Conservation (phyloP, 2,888 invertebrate genomes). For the Apomyelois bistriatella region DNA sequence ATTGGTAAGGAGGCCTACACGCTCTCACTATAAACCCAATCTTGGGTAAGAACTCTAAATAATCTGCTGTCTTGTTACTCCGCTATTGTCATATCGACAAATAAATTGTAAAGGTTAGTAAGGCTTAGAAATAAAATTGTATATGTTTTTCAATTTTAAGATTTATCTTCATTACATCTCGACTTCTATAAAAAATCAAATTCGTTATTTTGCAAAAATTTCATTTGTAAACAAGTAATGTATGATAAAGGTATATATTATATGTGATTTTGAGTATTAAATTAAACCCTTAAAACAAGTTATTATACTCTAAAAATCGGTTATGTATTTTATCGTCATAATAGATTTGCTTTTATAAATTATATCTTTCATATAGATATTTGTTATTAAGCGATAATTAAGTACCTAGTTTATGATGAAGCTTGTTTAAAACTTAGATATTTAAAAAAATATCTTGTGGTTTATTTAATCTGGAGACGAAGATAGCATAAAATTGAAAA, state of each 20-base stretch:
- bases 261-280: too few relatives aligned
- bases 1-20: constrained; percentile 45
- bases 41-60: constrained; percentile 61
- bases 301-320: too few relatives aligned
- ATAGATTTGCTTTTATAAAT: too few relatives aligned
- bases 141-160: constrained; percentile 55
- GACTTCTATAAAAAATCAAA: neutral
- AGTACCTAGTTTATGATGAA: too few relatives aligned
- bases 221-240: too few relatives aligned
- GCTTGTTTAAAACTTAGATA: too few relatives aligned
- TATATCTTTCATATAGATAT: too few relatives aligned
- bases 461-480: neutral
- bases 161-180: neutral
- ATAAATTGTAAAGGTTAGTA: constrained; percentile 66
- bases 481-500: constrained; percentile 46
- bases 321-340: too few relatives aligned
- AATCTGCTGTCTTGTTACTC: constrained; percentile 60
- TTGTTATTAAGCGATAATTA: too few relatives aligned
- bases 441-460: neutral
- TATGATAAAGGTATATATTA: too few relatives aligned
- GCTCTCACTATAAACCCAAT: constrained; percentile 65
- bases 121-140: constrained; percentile 27
- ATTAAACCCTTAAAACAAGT: too few relatives aligned
- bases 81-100: constrained; percentile 63
- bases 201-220: neutral